Evolutionary conservation across 1,140 invertebrate genomes (phyloP).

Genomic region (Euura saliciscinereae): DNA sequence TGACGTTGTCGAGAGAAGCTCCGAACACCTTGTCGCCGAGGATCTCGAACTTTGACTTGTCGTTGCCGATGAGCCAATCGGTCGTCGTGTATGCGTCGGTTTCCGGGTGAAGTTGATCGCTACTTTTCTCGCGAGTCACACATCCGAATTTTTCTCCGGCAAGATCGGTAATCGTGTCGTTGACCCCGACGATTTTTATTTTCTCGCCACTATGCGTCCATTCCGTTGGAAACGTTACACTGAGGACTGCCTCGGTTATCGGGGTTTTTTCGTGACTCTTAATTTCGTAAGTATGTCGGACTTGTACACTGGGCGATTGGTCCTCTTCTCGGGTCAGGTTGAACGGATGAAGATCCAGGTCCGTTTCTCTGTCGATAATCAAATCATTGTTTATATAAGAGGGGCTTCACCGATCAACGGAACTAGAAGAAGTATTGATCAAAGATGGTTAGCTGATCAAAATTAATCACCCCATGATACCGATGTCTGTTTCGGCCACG

Average conservation of each 20-base stretch:
- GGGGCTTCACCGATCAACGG: no score
- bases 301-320: conserved; percentile 24
- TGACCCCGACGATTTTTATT: conserved; percentile 42
- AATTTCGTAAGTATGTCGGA: conserved; percentile 47
- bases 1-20: conserved; percentile 34
- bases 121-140: conserved; percentile 9
- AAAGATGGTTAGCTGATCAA: neutral
- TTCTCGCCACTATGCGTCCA: conserved; percentile 23
- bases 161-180: conserved; percentile 33
- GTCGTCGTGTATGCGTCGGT: neutral
- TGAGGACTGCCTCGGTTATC: conserved; percentile 42
- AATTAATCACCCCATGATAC: neutral
- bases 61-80: neutral
- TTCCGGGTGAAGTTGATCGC: conserved; percentile 1
- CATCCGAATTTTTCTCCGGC: conserved; percentile 41
- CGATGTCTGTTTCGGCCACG: neutral
- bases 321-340: conserved; percentile 21
- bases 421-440: neutral
- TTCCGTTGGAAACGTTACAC: conserved; percentile 41
- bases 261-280: conserved; percentile 54
- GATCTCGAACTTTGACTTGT: neutral
- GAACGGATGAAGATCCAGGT: conserved; percentile 33
- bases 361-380: conserved; percentile 33
- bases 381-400: neutral
- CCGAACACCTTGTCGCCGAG: neutral